Evolutionary conservation across 2,888 invertebrate genomes (phyloP).

Genomic region (Callimorpha dominula): DNA sequence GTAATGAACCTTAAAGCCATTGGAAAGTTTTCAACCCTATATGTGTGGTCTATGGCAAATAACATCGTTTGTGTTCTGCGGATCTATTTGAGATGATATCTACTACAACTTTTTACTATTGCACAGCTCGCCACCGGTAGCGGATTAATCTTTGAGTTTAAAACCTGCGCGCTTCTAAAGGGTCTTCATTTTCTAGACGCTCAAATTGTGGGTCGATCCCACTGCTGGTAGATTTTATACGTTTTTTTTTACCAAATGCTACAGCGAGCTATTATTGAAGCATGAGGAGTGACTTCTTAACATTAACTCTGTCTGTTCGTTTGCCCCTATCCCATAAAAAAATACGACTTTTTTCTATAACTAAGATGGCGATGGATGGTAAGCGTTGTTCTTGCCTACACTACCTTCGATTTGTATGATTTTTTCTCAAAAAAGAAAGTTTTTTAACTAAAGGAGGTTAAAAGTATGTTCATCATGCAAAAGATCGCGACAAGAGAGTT

Average conservation of each 20-base stretch:
- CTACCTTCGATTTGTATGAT: too few species aligned
- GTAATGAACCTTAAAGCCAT: background rate
- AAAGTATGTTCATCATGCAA: too few species aligned
- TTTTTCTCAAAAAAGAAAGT: too few species aligned
- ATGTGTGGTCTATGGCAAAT: background rate
- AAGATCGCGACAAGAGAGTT: too few species aligned
- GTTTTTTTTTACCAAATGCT: background rate
- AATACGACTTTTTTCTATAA: too few species aligned
- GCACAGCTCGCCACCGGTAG: background rate
- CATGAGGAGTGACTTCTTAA: too few species aligned
- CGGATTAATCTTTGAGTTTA: too few species aligned
- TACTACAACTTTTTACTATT: background rate
- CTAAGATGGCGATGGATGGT: too few species aligned
- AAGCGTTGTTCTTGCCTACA: too few species aligned
- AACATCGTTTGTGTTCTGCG: background rate
- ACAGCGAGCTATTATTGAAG: background rate
- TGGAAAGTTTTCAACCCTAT: background rate
- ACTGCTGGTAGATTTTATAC: background rate
- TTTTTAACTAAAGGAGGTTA: too few species aligned
- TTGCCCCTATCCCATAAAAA: too few species aligned
- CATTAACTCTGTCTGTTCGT: too few species aligned
- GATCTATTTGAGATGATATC: background rate
- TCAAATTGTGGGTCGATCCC: background rate
- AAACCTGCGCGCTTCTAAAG: background rate
- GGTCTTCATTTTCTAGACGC: background rate